Conservation (phyloP, 2,888 invertebrate genomes). For the Meghimatium bilineatum region DNA sequence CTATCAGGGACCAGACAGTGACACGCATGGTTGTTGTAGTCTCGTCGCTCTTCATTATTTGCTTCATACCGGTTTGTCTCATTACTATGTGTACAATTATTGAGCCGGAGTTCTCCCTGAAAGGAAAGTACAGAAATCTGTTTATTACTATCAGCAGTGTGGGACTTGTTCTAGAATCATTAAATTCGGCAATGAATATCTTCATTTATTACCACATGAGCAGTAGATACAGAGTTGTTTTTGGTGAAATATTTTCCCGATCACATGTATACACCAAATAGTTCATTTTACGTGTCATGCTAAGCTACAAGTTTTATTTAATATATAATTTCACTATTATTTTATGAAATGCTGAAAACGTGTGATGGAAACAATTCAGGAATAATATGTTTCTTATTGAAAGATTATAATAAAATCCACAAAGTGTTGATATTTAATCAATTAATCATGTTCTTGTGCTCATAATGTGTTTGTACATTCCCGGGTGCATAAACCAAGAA, state of each 20-base stretch:
- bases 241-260: not conserved
- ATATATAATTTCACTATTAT: too few relatives aligned
- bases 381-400: too few relatives aligned
- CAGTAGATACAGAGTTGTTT: not conserved
- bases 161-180: conserved; percentile 13
- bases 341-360: too few relatives aligned
- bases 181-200: conserved; percentile 28
- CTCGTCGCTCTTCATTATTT: conserved; percentile 14
- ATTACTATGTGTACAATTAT: not conserved
- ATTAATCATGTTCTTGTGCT: too few relatives aligned
- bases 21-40: conserved; percentile 23
- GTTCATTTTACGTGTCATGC: too few relatives aligned
- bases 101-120: conserved; percentile 18
- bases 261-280: too few relatives aligned
- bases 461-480: too few relatives aligned
- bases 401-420: too few relatives aligned
- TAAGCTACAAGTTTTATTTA: too few relatives aligned
- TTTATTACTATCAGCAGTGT: not conserved
- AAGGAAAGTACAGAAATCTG: conserved; percentile 15
- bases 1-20: conserved; percentile 22
- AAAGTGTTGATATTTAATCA: too few relatives aligned
- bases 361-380: too few relatives aligned
- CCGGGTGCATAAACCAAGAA: too few relatives aligned
- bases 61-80: not conserved
- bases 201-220: conserved; percentile 40